A percentile compares a stretch with the other conserved stretches of the same genome.
Conservation (phyloP, 2,888 invertebrate species). For the Euspilapteryx auroguttella region DNA sequence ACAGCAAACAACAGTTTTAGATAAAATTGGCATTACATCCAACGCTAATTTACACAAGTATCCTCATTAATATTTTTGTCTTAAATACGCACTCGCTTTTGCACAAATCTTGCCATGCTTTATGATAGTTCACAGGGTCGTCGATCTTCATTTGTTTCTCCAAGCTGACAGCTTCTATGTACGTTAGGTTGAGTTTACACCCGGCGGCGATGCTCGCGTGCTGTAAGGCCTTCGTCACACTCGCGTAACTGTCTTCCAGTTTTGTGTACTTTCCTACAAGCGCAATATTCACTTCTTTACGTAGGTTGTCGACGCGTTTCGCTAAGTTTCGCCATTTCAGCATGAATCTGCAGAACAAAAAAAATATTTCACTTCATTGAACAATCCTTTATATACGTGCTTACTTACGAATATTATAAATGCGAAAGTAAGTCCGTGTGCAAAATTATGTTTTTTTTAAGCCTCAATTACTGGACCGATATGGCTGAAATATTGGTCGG, state of each 20-base stretch:
- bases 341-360: slow-evolving; percentile 67
- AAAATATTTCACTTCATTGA: no score
- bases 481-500: no score
- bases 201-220: slow-evolving; percentile 89
- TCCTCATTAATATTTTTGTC: no score
- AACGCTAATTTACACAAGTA: no score
- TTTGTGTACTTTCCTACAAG: slow-evolving; percentile 97
- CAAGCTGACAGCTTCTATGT: slow-evolving; percentile 89
- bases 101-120: slow-evolving; percentile 92
- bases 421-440: no score
- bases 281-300: slow-evolving; percentile 85
- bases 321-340: slow-evolving; percentile 89
- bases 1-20: no score
- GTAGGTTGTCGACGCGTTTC: slow-evolving; percentile 79
- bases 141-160: slow-evolving; percentile 72
- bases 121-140: slow-evolving; percentile 84
- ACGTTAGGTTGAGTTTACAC: slow-evolving; percentile 83
- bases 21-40: no score
- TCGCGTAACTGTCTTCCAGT: slow-evolving; percentile 94
- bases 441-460: no score
- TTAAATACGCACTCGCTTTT: slow-evolving; percentile 82
- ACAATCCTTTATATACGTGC: no score
- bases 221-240: slow-evolving; percentile 91
- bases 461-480: no score
- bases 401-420: no score